A percentile compares a stretch with the other conserved stretches of the same genome.
Conservation (phyloP, 2,113 vertebrate species). For the Centropristis striata region DNA sequence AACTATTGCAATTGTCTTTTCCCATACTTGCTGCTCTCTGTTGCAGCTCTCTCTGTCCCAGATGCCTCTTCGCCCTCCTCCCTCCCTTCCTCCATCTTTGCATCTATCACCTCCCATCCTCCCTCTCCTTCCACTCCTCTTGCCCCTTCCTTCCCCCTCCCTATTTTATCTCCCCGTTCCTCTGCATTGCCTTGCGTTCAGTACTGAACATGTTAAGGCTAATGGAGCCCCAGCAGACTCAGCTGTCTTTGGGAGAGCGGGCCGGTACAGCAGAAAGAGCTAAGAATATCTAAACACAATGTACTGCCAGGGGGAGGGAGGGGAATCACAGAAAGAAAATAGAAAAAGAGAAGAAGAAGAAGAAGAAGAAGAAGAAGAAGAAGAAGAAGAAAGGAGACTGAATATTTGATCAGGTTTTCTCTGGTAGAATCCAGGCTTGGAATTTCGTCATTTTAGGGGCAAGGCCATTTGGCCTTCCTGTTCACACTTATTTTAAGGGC, state of each 20-base stretch:
- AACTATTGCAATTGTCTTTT: constrained; percentile 24
- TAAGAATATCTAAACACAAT: constrained; percentile 64
- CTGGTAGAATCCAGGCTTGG: not conserved
- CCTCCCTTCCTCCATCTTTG: not conserved
- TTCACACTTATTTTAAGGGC: too few relatives aligned
- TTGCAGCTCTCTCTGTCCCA: not conserved
- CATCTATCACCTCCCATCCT: not conserved
- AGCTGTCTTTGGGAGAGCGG: constrained; percentile 38
- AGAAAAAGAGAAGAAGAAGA: constrained; percentile 11
- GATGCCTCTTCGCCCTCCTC: constrained; percentile 1
- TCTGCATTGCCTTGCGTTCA: constrained; percentile 37
- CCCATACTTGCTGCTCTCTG: constrained; percentile 4
- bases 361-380: constrained; percentile 17
- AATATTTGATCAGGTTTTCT: not conserved
- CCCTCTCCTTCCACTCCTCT: not conserved
- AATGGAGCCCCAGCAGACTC: constrained; percentile 74
- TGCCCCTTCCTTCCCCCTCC: not conserved
- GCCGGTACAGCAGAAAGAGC: constrained; percentile 38
- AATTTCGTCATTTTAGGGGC: too few relatives aligned
- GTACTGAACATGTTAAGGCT: constrained; percentile 56
- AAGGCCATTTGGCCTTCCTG: too few relatives aligned
- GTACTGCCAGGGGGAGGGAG: not conserved
- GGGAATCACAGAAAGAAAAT: constrained; percentile 13
- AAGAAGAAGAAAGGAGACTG: not conserved
- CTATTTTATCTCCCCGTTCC: constrained; percentile 2